A percentile compares a stretch with the other conserved stretches of the same genome.
Evolutionary conservation across 2,113 vertebrate genomes (phyloP).

Genomic region (Choloepus hoffmanni): DNA sequence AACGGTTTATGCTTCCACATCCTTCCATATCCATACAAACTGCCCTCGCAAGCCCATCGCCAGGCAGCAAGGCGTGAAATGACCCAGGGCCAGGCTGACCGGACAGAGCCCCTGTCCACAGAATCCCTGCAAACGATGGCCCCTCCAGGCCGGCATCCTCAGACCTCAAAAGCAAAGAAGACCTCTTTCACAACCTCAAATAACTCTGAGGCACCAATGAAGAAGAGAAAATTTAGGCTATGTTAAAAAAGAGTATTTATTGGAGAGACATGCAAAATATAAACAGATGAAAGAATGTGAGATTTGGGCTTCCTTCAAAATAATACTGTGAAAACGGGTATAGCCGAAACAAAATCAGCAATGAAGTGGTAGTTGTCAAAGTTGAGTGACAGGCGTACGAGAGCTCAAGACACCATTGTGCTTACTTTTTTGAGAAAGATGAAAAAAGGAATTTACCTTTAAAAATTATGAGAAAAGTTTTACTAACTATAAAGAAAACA

Average conservation of each 20-base stretch:
- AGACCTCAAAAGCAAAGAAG: not conserved
- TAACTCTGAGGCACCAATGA: too few relatives aligned
- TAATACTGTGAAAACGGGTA: rapidly evolving
- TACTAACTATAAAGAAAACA: not conserved
- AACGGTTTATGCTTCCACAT: not conserved
- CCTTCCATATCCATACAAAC: rapidly evolving
- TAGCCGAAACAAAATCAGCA: rapidly evolving
- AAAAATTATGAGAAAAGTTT: not conserved
- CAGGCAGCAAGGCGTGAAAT: not conserved
- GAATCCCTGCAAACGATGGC: too few relatives aligned
- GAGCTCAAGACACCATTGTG: rapidly evolving
- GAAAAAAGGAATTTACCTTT: not conserved
- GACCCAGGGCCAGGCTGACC: rapidly evolving
- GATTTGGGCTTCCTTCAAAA: not conserved
- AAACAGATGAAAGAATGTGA: not conserved
- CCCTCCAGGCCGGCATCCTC: not conserved
- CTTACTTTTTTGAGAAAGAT: not conserved
- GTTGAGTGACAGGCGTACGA: rapidly evolving
- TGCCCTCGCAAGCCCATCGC: rapidly evolving
- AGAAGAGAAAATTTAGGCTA: not conserved
- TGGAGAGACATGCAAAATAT: too few relatives aligned
- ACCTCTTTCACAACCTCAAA: not conserved
- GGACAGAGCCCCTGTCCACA: not conserved
- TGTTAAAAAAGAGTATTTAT: too few relatives aligned
- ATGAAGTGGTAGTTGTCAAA: rapidly evolving